A percentile compares a stretch with the other conserved stretches of the same genome.
phyloP scores from a whole-genome alignment of 2,888 invertebrate species.

The Heliconius hortense region DNA sequence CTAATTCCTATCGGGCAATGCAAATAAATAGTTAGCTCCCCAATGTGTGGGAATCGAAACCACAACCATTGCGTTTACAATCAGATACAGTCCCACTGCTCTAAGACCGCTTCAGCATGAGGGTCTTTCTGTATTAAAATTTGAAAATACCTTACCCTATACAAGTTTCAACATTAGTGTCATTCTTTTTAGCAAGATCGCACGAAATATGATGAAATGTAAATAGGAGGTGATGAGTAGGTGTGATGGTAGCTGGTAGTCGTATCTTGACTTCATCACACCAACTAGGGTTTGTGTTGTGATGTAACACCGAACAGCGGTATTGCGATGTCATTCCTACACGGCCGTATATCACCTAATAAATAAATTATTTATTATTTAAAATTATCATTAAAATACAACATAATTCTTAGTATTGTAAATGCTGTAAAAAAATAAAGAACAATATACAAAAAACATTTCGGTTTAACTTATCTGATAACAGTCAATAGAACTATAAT shows the following conservation, averaged over 20 bases:
- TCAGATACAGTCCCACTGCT: background rate
- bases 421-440: background rate
- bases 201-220: conserved; percentile 98
- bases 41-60: too few relatives aligned
- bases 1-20: too few relatives aligned
- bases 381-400: background rate
- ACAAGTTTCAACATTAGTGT: conserved; percentile 89
- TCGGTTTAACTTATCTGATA: background rate
- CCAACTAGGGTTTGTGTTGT: conserved; percentile 94
- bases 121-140: background rate
- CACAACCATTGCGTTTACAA: too few relatives aligned
- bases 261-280: conserved; percentile 96
- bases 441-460: background rate
- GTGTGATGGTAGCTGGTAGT: conserved; percentile 91
- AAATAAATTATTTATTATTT: background rate
- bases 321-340: conserved; percentile 84
- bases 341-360: conserved; percentile 73
- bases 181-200: conserved; percentile 90
- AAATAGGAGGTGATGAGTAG: conserved; percentile 95
- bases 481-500: too few relatives aligned
- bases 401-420: background rate
- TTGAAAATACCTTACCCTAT: conserved; percentile 84
- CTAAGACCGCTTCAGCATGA: background rate
- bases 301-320: conserved; percentile 92
- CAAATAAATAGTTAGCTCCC: too few relatives aligned